Evolutionary conservation across 2,888 invertebrate species (phyloP), one percentile per base, ranked within the genome.

Genomic region (Andricus quercusramuli): DNA sequence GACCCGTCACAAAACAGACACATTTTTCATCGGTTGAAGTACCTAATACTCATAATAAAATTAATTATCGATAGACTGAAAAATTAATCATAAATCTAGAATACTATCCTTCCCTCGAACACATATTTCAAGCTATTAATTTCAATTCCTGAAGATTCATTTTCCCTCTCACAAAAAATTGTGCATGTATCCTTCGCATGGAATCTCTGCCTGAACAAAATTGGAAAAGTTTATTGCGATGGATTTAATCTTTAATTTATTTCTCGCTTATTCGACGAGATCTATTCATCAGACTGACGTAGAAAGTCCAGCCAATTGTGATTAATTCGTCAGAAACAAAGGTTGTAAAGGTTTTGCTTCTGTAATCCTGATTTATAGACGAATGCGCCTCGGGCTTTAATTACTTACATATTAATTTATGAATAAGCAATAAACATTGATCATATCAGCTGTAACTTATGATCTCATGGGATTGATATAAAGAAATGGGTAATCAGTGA

Each of bases 261-360:
- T 37, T 74, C 74, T 32, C 74, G 74, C 51, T 74, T 56, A 56
- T 56, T 20, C 56, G 74, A 74, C 32, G 74, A 32, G 74, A 74
- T 32, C 56, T 74, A 56, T 74, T 51, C 74, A 74, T 74, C 74
- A 74, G 56, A 2, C 15, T 74, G 51, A 59, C 74, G 56, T n/a
- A 56, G 32, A 74, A 74, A 74, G 74, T 56, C 56, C 74, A 74
- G 74, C 74, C 74, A 74, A 74, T 74, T 74, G 74, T 56, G 56
- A 74, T 74, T 74, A 74, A 74, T 74, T 74, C 74, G 37, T 74
- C 74, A 74, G n/a, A 74, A 74, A 37, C 32, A 59, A 37, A 74
- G 74, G 56, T 74, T 37, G 51, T 56, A 32, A 74, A 74, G 56
- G 56, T 59, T 74, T 74, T 74, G 20, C 32, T 32, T 74, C 15